Conservation (phyloP, 2,797 vertebrate species). For the Urophycis tenuis region DNA sequence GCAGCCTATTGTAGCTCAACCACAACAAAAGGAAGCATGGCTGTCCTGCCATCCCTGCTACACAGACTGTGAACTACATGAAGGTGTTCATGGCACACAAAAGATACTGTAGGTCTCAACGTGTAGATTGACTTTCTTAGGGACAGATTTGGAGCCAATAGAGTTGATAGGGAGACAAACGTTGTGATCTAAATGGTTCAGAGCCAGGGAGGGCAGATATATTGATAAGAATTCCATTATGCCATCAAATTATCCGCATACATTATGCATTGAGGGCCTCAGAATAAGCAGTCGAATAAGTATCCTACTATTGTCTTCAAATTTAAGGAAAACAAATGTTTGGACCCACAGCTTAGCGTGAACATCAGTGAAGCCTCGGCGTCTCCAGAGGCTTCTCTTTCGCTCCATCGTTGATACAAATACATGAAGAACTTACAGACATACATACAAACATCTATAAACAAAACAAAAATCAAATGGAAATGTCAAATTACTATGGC, state of each 20-base stretch:
- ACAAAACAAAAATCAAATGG: too few relatives aligned
- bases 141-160: conserved; percentile 49
- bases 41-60: conserved; percentile 24
- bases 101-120: conserved; percentile 50
- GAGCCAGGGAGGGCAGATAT: conserved; percentile 45
- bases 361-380: conserved; percentile 25
- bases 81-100: conserved; percentile 37
- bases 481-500: too few relatives aligned
- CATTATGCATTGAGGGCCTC: conserved; percentile 49
- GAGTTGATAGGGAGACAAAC: conserved; percentile 45
- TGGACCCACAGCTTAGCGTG: conserved; percentile 40
- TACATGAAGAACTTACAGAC: too few relatives aligned
- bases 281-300: conserved; percentile 45
- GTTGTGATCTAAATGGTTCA: conserved; percentile 50
- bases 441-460: too few relatives aligned
- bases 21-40: conserved; percentile 32
- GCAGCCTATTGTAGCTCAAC: conserved; percentile 38
- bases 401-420: conserved; percentile 24
- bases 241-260: conserved; percentile 50
- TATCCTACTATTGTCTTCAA: conserved; percentile 39
- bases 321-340: conserved; percentile 29
- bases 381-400: conserved; percentile 33
- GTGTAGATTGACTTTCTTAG: conserved; percentile 52
- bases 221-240: conserved; percentile 57
- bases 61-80: conserved; percentile 42